Conservation (phyloP, 1,140 invertebrate genomes). For the Heliconius hewitsoni region DNA sequence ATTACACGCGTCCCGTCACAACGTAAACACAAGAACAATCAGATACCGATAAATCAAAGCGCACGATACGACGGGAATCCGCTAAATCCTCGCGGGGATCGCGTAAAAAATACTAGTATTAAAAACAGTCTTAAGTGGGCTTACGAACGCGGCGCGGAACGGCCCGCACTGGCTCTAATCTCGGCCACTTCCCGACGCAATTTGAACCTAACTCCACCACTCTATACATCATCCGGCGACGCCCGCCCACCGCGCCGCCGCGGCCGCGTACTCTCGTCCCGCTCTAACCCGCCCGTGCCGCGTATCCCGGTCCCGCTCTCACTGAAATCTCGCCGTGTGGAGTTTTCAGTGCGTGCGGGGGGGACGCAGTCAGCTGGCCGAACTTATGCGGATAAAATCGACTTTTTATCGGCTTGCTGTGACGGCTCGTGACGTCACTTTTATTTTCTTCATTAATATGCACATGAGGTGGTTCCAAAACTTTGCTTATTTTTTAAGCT, state of each 20-base stretch:
- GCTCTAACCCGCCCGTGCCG: constrained; percentile 41
- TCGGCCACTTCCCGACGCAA: constrained; percentile 86
- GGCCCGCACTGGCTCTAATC: constrained; percentile 82
- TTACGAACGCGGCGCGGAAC: constrained; percentile 77
- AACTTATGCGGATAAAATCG: constrained; percentile 80
- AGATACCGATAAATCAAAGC: constrained; percentile 80
- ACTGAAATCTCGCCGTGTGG: constrained; percentile 69
- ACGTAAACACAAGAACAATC: constrained; percentile 76
- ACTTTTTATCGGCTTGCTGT: constrained; percentile 78
- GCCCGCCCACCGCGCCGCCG: constrained; percentile 70
- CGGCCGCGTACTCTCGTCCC: constrained; percentile 54
- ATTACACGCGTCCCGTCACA: constrained; percentile 73
- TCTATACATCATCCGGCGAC: constrained; percentile 84
- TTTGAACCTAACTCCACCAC: constrained; percentile 85
- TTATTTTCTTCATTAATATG: background rate
- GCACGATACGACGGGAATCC: constrained; percentile 76
- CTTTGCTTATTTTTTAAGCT: background rate
- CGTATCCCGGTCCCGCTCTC: constrained; percentile 50
- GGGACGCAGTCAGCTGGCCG: constrained; percentile 77
- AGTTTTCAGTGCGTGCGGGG: constrained; percentile 68
- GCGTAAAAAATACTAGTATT: constrained; percentile 82
- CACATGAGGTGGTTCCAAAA: background rate
- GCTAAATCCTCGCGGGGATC: constrained; percentile 79
- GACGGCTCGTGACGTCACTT: constrained; percentile 77
- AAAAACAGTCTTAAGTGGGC: constrained; percentile 81